phyloP scores from a whole-genome alignment of 2,888 invertebrate species.

The Oegoconia quadripuncta region DNA sequence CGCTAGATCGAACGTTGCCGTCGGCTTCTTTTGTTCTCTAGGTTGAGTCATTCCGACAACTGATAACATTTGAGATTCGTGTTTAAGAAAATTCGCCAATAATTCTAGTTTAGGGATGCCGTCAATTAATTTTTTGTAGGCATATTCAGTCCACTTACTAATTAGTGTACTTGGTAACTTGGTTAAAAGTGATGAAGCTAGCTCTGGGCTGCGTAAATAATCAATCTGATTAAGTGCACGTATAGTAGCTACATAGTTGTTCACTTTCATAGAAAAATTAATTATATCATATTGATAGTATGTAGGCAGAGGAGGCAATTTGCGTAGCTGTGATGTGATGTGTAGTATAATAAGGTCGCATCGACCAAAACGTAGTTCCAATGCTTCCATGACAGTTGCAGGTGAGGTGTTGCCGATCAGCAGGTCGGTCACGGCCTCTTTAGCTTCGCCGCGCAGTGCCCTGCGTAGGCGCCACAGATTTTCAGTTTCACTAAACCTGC shows the following conservation, averaged over 20 bases:
- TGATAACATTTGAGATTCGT: conserved; percentile 11
- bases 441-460: conserved; percentile 20
- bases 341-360: conserved; percentile 13
- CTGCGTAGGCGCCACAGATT: conserved; percentile 19
- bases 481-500: conserved; percentile 15
- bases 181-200: conserved; percentile 2
- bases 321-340: conserved; percentile 11
- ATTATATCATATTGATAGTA: conserved; percentile 7
- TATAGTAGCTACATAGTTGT: conserved; percentile 9
- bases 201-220: conserved; percentile 10
- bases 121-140: conserved; percentile 7
- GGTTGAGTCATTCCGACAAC: conserved; percentile 3
- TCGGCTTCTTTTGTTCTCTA: neutral
- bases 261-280: conserved; percentile 7
- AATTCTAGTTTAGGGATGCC: conserved; percentile 13
- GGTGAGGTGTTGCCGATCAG: conserved; percentile 17
- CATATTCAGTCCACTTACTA: conserved; percentile 18
- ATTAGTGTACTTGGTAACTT: conserved; percentile 15
- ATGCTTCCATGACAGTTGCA: conserved; percentile 11
- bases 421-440: conserved; percentile 21
- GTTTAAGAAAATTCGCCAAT: conserved; percentile 17
- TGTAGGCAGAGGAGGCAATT: conserved; percentile 11
- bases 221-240: conserved; percentile 5
- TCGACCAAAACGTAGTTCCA: conserved; percentile 12
- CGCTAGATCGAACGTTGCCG: no score